Evolutionary conservation across 2,888 invertebrate genomes (phyloP).

Genomic region (Malthinus flaveolus): DNA sequence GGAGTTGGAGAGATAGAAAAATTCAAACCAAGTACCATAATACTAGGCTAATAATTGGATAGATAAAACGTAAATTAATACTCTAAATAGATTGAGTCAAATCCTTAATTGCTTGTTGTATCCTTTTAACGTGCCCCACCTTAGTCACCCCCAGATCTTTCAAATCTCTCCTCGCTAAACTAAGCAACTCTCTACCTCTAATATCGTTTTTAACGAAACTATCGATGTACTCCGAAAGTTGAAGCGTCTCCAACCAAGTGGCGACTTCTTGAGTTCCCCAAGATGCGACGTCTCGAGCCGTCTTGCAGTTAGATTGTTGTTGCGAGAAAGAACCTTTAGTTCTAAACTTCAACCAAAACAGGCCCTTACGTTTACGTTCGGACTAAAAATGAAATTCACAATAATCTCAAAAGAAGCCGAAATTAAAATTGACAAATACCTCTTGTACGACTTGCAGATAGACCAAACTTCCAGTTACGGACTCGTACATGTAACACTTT

Average conservation of each 20-base stretch:
- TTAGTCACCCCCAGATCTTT: constrained; percentile 92
- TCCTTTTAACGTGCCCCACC: constrained; percentile 94
- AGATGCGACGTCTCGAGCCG: constrained; percentile 58
- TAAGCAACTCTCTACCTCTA: constrained; percentile 84
- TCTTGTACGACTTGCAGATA: constrained; percentile 61
- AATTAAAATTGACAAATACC: constrained; percentile 44
- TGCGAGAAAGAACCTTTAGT: constrained; percentile 54
- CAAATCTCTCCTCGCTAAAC: constrained; percentile 82
- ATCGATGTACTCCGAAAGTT: constrained; percentile 88
- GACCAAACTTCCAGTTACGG: constrained; percentile 59
- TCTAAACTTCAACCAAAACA: constrained; percentile 71
- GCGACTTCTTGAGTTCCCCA: constrained; percentile 93
- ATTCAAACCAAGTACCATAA: background rate
- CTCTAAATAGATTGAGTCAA: constrained; percentile 56
- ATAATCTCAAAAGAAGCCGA: background rate
- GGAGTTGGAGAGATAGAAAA: no score
- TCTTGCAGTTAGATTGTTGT: constrained; percentile 55
- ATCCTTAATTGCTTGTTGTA: constrained; percentile 91
- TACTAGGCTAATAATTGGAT: background rate
- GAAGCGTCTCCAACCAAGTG: constrained; percentile 86
- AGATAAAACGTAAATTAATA: background rate
- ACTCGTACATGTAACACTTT: constrained; percentile 67
- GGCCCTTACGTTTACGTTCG: constrained; percentile 62
- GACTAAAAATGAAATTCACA: constrained; percentile 40
- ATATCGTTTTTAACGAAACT: constrained; percentile 90